Evolutionary conservation across 2,113 vertebrate species (phyloP), one percentile per base, ranked within the genome.

Genomic region (cattle (Bos taurus)): DNA sequence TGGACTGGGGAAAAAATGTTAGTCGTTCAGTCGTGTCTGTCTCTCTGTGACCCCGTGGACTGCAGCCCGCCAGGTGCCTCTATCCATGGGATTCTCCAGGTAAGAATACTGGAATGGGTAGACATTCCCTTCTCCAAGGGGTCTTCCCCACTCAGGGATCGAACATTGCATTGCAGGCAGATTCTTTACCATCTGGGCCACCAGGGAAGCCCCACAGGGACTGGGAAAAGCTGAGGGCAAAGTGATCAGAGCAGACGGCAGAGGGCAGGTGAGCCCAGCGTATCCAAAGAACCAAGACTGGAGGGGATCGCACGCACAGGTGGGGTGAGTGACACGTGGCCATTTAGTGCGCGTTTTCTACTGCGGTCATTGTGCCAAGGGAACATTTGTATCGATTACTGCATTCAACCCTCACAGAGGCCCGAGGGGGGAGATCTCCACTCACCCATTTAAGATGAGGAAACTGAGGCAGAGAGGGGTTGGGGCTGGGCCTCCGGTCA

Each of bases 361-460:
- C 33, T n/a, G 33, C 2, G 0, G 19, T 33, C 40, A 2, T 3
- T 5, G 28, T 21, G 36, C 64, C 30, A 48, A n/a, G 57, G 43
- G 13, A 11, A 13, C 26, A 2, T 54, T 3, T 17, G 2, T 0
- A 1, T 23, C 1, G 0, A 4, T 59, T 30, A 60, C 19, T 74
- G 25, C 6, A 1, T 23, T 19, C n/a, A 81, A 13, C 56, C 28
- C 60, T 77, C 74, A 56, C 48, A 15, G 5, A 40, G 14, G 10
- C 77, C 40, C 0, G 0, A 60, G 48, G n/a, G 25, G 28, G 46
- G 0, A 25, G 21, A 25, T 16, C 7, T 33, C 17, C 28, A 64
- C 50, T 78, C 3, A 50, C 33, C 46, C 26, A 23, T 30, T 59
- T 94, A 48, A 57, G 62, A 60, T 46, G 81, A 64, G 60, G n/a